These are phyloP conservation scores for Drosophila micromelanica DNA, from an alignment of 1,140 invertebrate genomes.

Conservation along the genomic window DNA sequence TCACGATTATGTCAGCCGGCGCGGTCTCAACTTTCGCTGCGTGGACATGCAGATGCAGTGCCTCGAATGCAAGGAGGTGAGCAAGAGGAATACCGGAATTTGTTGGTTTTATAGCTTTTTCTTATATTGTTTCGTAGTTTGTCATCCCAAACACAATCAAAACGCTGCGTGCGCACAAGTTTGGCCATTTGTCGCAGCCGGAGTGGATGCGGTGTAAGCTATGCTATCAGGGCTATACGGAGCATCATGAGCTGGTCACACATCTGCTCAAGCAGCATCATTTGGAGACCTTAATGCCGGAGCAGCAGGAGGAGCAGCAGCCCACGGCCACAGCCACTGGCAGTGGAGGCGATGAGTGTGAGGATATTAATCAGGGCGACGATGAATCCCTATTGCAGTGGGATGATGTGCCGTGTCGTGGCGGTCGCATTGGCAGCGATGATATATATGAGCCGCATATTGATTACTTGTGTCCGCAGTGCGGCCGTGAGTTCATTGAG, in stretches of 20 bases:
- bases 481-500: constrained; percentile 74
- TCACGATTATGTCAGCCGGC: constrained; percentile 69
- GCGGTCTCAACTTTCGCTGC: constrained; percentile 68
- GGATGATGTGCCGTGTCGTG: constrained; percentile 56
- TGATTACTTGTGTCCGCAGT: constrained; percentile 77
- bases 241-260: constrained; percentile 51
- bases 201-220: constrained; percentile 76
- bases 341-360: constrained; percentile 34
- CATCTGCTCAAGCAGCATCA: constrained; percentile 70
- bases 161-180: constrained; percentile 69
- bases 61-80: constrained; percentile 69
- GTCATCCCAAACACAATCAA: constrained; percentile 64
- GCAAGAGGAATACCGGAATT: background rate
- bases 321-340: background rate
- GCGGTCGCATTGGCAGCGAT: constrained; percentile 62
- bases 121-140: constrained; percentile 35
- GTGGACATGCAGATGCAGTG: constrained; percentile 76
- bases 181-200: constrained; percentile 67
- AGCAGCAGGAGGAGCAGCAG: constrained; percentile 10
- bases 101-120: background rate
- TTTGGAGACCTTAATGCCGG: constrained; percentile 52
- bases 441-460: constrained; percentile 76
- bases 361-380: constrained; percentile 39
- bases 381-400: constrained; percentile 48
- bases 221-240: constrained; percentile 65